Conservation (phyloP, 2,113 vertebrate genomes). For the Nycticorax nycticorax region DNA sequence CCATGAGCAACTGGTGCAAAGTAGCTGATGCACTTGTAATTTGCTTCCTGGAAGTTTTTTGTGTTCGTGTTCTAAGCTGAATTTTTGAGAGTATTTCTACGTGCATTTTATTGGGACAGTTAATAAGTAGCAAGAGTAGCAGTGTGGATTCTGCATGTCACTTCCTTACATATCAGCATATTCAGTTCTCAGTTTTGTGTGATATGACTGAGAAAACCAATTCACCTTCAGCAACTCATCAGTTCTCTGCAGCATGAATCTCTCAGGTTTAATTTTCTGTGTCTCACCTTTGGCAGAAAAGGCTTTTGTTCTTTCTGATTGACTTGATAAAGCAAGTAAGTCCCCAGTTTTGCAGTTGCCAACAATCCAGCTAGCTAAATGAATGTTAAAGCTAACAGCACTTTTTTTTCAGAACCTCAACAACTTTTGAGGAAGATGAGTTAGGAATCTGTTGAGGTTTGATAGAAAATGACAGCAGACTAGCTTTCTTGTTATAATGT, state of each 20-base stretch:
- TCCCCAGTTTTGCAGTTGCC: background rate
- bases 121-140: background rate
- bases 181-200: background rate
- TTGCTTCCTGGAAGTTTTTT: background rate
- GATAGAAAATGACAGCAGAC: background rate
- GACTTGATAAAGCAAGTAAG: background rate
- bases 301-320: background rate
- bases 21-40: background rate
- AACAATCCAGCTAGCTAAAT: background rate
- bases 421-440: background rate
- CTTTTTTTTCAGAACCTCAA: background rate
- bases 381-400: background rate
- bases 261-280: background rate
- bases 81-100: background rate
- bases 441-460: background rate
- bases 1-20: background rate
- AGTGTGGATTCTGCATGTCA: background rate
- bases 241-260: background rate
- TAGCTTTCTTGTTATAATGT: background rate
- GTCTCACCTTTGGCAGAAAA: background rate
- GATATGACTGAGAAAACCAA: background rate
- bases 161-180: background rate
- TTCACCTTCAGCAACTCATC: background rate
- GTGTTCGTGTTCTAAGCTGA: background rate
- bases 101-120: background rate